phyloP scores from a whole-genome alignment of 2,888 invertebrate genomes.

The Dorcus parallelipipedus region DNA sequence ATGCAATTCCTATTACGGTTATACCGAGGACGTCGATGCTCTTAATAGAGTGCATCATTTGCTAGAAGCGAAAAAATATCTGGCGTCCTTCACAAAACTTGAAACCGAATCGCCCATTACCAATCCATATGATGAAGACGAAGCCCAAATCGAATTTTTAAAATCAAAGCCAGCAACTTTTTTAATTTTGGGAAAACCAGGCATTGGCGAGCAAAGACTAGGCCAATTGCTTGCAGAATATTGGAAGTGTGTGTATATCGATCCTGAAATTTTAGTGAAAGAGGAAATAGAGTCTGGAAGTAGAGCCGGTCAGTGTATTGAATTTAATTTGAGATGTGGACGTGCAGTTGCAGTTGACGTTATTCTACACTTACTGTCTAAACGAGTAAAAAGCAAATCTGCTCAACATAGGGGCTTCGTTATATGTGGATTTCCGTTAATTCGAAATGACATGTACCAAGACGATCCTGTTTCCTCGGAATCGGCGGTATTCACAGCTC shows the following conservation, averaged over 20 bases:
- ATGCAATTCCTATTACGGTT: constrained; percentile 48
- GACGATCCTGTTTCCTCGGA: constrained; percentile 45
- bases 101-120: constrained; percentile 10
- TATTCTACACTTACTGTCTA: constrained; percentile 53
- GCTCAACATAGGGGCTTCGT: constrained; percentile 62
- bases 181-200: constrained; percentile 60
- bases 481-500: constrained; percentile 44
- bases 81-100: constrained; percentile 11
- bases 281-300: constrained; percentile 59
- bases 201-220: constrained; percentile 51
- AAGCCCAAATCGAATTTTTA: constrained; percentile 53
- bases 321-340: constrained; percentile 56
- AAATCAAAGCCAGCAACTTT: constrained; percentile 55
- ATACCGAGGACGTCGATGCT: constrained; percentile 48
- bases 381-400: constrained; percentile 52
- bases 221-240: constrained; percentile 57
- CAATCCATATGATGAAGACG: constrained; percentile 53
- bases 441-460: constrained; percentile 49
- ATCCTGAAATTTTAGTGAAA: constrained; percentile 54
- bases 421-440: constrained; percentile 62
- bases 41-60: constrained; percentile 42
- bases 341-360: constrained; percentile 52
- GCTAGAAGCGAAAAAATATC: constrained; percentile 22
- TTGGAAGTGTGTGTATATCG: constrained; percentile 57
- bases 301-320: constrained; percentile 56